Percentiles rank a stretch among this genome's conserved stretches.
Conservation (phyloP, 2,888 invertebrate genomes). For the Cantharis lateralis region DNA sequence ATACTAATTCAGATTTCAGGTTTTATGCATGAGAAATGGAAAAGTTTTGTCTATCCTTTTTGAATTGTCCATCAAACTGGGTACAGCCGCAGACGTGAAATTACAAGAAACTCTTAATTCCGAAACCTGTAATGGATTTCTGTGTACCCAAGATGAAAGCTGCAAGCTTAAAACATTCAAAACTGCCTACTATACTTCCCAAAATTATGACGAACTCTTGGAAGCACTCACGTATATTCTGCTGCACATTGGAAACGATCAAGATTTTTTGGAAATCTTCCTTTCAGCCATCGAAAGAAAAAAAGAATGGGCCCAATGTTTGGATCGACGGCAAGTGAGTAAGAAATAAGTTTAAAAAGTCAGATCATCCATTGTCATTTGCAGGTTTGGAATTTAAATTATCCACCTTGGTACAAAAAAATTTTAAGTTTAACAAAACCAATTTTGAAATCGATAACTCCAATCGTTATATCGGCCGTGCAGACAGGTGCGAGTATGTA, state of each 20-base stretch:
- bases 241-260: constrained; percentile 65
- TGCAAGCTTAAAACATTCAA: constrained; percentile 46
- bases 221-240: constrained; percentile 68
- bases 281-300: constrained; percentile 64
- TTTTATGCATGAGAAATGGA: constrained; percentile 73
- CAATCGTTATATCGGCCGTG: constrained; percentile 71
- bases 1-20: constrained; percentile 54
- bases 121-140: constrained; percentile 65
- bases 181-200: constrained; percentile 32
- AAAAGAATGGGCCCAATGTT: constrained; percentile 70
- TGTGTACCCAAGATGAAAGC: constrained; percentile 70
- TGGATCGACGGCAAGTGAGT: constrained; percentile 74
- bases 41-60: constrained; percentile 65
- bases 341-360: background rate
- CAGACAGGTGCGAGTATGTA: constrained; percentile 80
- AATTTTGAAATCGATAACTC: constrained; percentile 66
- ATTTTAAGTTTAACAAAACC: constrained; percentile 68
- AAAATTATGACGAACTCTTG: constrained; percentile 61
- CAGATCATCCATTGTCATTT: background rate
- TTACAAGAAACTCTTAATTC: background rate
- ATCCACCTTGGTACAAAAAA: constrained; percentile 79
- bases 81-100: constrained; percentile 49
- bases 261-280: constrained; percentile 67
- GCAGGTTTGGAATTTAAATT: constrained; percentile 80
- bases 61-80: constrained; percentile 58